Percentiles rank a stretch among this genome's conserved stretches.
These are phyloP conservation scores for Urocynchramus pylzowi DNA, from an alignment of 2,113 vertebrate species.

Conservation along the genomic window DNA sequence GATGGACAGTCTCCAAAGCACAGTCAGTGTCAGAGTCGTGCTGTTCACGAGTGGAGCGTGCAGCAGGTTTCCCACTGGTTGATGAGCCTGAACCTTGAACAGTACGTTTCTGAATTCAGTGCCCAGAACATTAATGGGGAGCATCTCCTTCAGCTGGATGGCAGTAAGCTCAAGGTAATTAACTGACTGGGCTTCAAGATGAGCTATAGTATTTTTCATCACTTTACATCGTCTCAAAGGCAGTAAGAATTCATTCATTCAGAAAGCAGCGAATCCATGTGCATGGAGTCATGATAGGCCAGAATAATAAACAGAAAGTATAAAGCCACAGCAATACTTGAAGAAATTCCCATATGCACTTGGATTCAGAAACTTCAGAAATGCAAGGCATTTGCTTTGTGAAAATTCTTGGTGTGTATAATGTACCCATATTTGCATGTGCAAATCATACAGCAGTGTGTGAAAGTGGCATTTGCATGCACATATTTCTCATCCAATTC, in stretches of 20 bases:
- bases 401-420: neutral
- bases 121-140: slow-evolving; percentile 89
- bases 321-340: neutral
- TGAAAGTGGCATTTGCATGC: neutral
- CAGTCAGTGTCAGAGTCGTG: slow-evolving; percentile 79
- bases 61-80: slow-evolving; percentile 94
- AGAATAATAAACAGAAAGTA: neutral
- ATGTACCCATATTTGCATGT: neutral
- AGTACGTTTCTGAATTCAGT: slow-evolving; percentile 89
- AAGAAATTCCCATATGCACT: neutral
- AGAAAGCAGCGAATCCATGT: neutral
- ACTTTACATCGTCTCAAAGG: neutral
- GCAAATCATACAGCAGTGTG: neutral
- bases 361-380: neutral
- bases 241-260: neutral
- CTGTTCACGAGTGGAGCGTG: slow-evolving; percentile 86
- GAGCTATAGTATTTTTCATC: neutral
- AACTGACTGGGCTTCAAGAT: neutral
- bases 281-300: neutral
- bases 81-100: slow-evolving; percentile 86
- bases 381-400: neutral
- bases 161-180: slow-evolving; percentile 87
- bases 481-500: neutral
- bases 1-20: slow-evolving; percentile 85
- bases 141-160: slow-evolving; percentile 88